Conservation (phyloP, 1,140 invertebrate species). For the Lepidurus apus region DNA sequence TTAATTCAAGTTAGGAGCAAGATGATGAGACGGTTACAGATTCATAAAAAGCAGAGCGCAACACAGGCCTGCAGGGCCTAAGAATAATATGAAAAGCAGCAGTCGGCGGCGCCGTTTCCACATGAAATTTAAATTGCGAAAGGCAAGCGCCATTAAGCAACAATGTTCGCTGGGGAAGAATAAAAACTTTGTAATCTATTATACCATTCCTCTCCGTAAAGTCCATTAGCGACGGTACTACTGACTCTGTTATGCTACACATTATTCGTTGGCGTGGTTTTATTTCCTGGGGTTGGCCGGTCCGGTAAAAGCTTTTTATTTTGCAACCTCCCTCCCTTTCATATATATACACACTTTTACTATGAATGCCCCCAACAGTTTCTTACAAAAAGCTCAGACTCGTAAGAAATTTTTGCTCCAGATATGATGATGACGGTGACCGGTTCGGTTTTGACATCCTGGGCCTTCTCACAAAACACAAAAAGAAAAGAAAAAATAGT, state of each 20-base stretch:
- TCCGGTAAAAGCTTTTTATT: not conserved
- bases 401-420: not conserved
- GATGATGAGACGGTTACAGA: constrained; percentile 9
- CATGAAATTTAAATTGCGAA: constrained; percentile 20
- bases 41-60: not conserved
- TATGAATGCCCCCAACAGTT: not conserved
- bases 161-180: not conserved
- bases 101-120: constrained; percentile 20
- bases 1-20: not conserved
- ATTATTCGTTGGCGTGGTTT: not conserved
- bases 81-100: not conserved
- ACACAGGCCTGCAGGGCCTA: not conserved
- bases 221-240: constrained; percentile 21
- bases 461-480: too few species aligned
- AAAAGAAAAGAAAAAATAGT: too few species aligned
- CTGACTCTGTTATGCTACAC: constrained; percentile 10
- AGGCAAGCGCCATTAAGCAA: constrained; percentile 21
- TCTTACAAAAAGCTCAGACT: not conserved
- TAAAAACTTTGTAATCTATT: constrained; percentile 18
- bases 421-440: constrained; percentile 13
- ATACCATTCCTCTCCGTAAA: constrained; percentile 5
- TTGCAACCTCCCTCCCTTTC: not conserved
- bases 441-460: not conserved
- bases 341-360: not conserved
- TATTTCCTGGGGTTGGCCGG: not conserved